Evolutionary conservation across 2,888 invertebrate species (phyloP).

Genomic region (Ophion ventricosus): DNA sequence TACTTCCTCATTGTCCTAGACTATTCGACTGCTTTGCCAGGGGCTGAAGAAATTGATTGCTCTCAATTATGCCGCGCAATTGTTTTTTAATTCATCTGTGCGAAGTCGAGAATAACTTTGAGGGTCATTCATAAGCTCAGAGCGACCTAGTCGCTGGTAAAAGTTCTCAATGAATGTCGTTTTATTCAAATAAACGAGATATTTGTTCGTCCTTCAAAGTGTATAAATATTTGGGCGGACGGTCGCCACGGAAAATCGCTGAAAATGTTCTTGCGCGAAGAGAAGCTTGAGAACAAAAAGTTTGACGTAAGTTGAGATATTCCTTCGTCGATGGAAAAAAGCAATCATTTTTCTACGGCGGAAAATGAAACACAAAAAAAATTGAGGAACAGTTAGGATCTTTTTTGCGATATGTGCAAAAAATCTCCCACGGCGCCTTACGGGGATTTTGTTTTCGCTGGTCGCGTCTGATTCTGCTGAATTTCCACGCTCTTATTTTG

Average conservation of each 20-base stretch:
- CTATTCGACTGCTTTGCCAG: conserved; percentile 16
- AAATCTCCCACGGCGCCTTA: background rate
- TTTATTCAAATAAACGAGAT: background rate
- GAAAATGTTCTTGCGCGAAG: conserved; percentile 11
- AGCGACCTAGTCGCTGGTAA: background rate
- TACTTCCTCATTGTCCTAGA: background rate
- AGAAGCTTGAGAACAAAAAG: conserved; percentile 14
- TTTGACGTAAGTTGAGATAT: conserved; percentile 5
- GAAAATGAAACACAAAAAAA: conserved; percentile 36
- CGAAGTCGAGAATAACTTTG: conserved; percentile 13
- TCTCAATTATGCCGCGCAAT: conserved; percentile 53
- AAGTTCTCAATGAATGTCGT: background rate
- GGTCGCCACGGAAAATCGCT: background rate
- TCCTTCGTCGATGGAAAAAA: conserved; percentile 39
- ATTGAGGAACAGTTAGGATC: conserved; percentile 40
- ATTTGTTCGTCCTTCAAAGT: background rate
- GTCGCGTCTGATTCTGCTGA: background rate
- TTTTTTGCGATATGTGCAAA: conserved; percentile 23
- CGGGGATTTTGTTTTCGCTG: too few relatives aligned
- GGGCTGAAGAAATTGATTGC: conserved; percentile 53
- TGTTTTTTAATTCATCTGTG: conserved; percentile 41
- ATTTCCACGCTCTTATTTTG: background rate
- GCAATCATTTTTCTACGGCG: conserved; percentile 48
- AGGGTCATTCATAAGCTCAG: background rate
- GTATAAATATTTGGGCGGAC: background rate